phyloP scores from a whole-genome alignment of 2,797 vertebrate genomes.

The Ctenochaetus hawaiiensis region DNA sequence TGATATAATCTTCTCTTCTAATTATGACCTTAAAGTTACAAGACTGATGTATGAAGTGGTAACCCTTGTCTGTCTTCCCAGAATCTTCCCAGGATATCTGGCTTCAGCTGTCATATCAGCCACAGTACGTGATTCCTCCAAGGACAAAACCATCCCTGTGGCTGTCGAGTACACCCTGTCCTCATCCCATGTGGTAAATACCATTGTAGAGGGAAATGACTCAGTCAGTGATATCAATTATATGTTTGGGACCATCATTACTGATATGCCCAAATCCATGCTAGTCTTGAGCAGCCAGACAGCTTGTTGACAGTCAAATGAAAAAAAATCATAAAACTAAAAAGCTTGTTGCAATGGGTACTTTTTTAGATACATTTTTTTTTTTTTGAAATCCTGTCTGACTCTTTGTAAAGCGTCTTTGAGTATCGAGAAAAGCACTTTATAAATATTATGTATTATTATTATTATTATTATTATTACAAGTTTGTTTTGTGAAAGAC shows the following conservation, averaged over 20 bases:
- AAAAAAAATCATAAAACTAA: background rate
- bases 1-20: background rate
- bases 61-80: conserved; percentile 36
- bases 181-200: conserved; percentile 73
- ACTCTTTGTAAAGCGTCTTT: too few species aligned
- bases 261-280: background rate
- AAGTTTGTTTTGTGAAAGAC: too few species aligned
- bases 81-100: conserved; percentile 67
- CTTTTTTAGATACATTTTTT: background rate
- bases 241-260: background rate
- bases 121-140: conserved; percentile 76
- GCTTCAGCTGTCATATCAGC: conserved; percentile 86
- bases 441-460: too few species aligned
- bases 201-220: background rate
- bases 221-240: background rate
- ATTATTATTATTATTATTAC: too few species aligned
- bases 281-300: background rate
- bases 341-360: too few species aligned
- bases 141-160: conserved; percentile 78
- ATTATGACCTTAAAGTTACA: background rate
- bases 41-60: background rate
- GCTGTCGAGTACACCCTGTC: conserved; percentile 84
- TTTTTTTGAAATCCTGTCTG: background rate
- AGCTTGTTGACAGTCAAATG: background rate
- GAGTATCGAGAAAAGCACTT: too few species aligned